Conservation (phyloP, 1,140 invertebrate genomes). For the Octopus bimaculoides region DNA sequence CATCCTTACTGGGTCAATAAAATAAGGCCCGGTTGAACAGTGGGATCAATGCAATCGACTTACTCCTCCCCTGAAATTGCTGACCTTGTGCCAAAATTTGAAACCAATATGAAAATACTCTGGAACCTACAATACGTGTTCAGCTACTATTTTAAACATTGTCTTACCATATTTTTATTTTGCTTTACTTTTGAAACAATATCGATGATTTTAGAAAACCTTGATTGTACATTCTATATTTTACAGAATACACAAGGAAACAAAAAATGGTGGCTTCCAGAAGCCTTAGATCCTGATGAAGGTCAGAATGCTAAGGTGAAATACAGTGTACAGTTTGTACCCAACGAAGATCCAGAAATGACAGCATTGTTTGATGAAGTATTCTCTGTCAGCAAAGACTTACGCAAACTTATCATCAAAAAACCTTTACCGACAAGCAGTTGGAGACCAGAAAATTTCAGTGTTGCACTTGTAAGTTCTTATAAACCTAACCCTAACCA, state of each 20-base stretch:
- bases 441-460: slow-evolving; percentile 1
- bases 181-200: no score
- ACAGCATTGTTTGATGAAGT: background rate
- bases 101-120: no score
- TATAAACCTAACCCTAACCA: background rate
- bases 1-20: no score
- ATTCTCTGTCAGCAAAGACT: background rate
- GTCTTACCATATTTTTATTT: no score
- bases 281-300: background rate
- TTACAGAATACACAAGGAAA: background rate
- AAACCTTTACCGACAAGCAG: background rate
- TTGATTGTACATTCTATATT: background rate
- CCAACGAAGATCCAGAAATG: background rate
- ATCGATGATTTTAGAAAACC: background rate
- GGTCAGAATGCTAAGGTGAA: slow-evolving; percentile 1
- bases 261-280: background rate
- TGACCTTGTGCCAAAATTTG: no score
- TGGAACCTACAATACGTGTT: no score
- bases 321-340: slow-evolving; percentile 2
- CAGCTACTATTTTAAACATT: no score
- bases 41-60: no score
- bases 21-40: no score
- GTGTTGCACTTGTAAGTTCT: background rate
- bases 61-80: no score
- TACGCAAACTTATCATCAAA: background rate